phyloP scores from a whole-genome alignment of 2,888 invertebrate genomes.

The Dryomyza anilis region DNA sequence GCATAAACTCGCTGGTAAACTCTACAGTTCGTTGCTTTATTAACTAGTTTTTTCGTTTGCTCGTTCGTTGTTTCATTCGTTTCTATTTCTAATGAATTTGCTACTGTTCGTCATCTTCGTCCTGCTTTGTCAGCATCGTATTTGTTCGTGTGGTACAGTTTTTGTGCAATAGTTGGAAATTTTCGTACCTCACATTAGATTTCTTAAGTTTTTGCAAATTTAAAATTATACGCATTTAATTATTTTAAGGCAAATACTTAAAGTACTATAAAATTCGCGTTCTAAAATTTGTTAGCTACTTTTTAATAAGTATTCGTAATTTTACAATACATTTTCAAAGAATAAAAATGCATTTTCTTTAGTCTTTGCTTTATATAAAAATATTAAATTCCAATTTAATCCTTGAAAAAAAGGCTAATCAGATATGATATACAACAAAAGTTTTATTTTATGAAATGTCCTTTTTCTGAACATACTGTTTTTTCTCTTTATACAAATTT shows the following conservation, averaged over 20 bases:
- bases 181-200: too few relatives aligned
- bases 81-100: too few relatives aligned
- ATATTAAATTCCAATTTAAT: neutral
- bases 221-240: too few relatives aligned
- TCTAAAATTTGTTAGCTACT: neutral
- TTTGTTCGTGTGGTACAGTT: slow-evolving; percentile 15
- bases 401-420: neutral
- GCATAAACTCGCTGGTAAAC: too few relatives aligned
- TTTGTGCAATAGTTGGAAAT: neutral
- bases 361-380: neutral
- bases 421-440: neutral
- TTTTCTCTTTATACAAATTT: too few relatives aligned
- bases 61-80: neutral
- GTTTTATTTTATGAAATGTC: neutral
- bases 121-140: neutral
- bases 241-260: too few relatives aligned
- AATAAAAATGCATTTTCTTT: neutral
- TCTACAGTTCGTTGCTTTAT: neutral
- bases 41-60: neutral
- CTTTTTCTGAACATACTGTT: too few relatives aligned
- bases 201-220: too few relatives aligned
- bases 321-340: neutral
- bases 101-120: slow-evolving; percentile 1
- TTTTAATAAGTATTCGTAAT: neutral
- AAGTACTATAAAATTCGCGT: neutral